Conservation (phyloP, 2,797 vertebrate genomes). For the Cyprinella venusta region DNA sequence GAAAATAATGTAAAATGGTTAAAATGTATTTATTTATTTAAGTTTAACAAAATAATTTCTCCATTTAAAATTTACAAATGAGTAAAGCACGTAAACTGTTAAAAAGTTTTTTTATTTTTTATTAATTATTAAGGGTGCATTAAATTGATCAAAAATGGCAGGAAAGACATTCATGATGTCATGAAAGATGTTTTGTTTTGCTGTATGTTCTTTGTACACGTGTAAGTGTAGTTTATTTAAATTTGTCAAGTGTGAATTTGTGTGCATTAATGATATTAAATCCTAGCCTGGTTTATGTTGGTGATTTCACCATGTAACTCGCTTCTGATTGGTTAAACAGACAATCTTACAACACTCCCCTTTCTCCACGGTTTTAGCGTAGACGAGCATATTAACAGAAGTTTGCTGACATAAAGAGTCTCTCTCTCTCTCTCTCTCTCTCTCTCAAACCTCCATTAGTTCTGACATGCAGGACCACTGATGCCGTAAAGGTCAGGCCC, state of each 20-base stretch:
- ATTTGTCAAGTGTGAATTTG: background rate
- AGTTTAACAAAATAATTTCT: too few relatives aligned
- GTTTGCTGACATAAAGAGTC: background rate
- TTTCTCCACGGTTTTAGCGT: background rate
- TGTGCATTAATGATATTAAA: background rate
- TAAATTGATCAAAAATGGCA: background rate
- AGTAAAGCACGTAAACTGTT: too few relatives aligned
- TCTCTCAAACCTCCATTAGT: constrained; percentile 79
- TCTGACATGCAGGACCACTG: constrained; percentile 87
- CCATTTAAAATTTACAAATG: too few relatives aligned
- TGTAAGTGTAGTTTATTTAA: background rate
- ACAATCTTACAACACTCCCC: background rate
- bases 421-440: constrained; percentile 30
- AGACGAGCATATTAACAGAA: background rate
- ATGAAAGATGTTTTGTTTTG: background rate
- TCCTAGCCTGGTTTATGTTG: background rate
- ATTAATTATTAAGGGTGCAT: too few relatives aligned
- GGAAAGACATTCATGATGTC: too few relatives aligned
- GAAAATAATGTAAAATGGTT: too few relatives aligned
- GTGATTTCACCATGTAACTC: background rate
- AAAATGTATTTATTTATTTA: too few relatives aligned
- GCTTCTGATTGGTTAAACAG: background rate
- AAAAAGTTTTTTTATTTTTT: accelerated
- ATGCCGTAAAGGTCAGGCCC: constrained; percentile 90
- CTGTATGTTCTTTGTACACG: background rate